Evolutionary conservation across 92 coral and sea anemone species (phyloP).

Genomic region (Palythoa grandis): DNA sequence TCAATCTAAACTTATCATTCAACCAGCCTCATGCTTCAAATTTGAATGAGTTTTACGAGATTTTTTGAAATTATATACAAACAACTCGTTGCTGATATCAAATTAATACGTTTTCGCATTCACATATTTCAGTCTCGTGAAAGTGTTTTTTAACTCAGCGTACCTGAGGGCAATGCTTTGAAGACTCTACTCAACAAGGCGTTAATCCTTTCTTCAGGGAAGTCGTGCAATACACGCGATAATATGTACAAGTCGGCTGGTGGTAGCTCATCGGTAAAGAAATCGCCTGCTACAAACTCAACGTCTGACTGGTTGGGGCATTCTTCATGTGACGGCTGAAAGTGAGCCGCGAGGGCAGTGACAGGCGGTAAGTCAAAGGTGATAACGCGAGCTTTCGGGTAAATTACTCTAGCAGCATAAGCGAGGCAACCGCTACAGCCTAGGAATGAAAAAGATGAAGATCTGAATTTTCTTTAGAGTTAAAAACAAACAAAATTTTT

Average conservation of each 20-base stretch:
- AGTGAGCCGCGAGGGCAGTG: slow-evolving; percentile 8
- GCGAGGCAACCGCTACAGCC: slow-evolving; percentile 38
- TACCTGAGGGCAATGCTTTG: slow-evolving; percentile 33
- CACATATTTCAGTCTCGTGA: background rate
- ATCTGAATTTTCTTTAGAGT: too few species aligned
- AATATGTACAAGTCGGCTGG: slow-evolving; percentile 34
- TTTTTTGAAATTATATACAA: too few species aligned
- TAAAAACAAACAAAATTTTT: too few species aligned
- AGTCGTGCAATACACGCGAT: slow-evolving; percentile 43
- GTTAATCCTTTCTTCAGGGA: slow-evolving; percentile 34
- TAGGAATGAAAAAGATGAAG: background rate
- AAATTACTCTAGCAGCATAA: slow-evolving; percentile 26
- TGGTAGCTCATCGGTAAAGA: slow-evolving; percentile 40
- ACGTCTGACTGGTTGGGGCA: slow-evolving; percentile 44
- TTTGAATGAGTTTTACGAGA: too few species aligned
- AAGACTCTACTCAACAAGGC: slow-evolving; percentile 23
- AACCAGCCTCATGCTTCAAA: too few species aligned
- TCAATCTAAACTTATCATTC: too few species aligned
- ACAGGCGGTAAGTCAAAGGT: slow-evolving; percentile 36
- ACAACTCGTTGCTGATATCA: too few species aligned
- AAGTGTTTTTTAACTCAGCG: background rate
- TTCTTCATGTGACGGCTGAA: slow-evolving; percentile 32
- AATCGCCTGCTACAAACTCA: slow-evolving; percentile 28
- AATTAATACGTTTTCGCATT: too few species aligned
- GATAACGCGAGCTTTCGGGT: slow-evolving; percentile 13